Evolutionary conservation across 1,140 invertebrate species (phyloP), one percentile per base, ranked within the genome.

Genomic region (Rhyzopertha dominica): DNA sequence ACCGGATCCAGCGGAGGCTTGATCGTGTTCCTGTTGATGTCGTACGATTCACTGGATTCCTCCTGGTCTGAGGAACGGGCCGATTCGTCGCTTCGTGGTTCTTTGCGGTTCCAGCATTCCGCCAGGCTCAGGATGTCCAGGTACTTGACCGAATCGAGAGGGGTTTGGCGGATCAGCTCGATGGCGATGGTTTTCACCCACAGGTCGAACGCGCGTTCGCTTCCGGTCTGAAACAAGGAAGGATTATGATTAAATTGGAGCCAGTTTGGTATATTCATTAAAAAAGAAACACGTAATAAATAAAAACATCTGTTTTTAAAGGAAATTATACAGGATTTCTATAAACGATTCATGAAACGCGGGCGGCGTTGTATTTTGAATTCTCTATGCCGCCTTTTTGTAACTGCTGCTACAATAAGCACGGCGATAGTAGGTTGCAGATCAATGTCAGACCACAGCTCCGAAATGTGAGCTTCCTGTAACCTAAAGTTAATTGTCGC

Each of bases 141-240:
- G 50, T 71, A 74, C 40, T 68, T 66, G n/a, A 74, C 63, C 1
- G 74, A 70, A 4, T 77, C 74, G n/a, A 81, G 67, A 3, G 78
- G 78, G 3, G 78, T 81, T 53, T 81, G 78, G 1, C 76, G 68
- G 18, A 81, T 73, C 3, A 81, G 64, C 57, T 81, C 77, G 0
- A 77, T 74, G 0, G 77, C 78, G 22, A 81, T 72, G 1, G 75
- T 73, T 45, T 75, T 74, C 12, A 78, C 76, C 78, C 78, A 81
- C 2, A 75, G 68, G 64, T 76, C 76, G 54, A 79, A 81, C 16
- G 73, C 68, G 7, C 68, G 65, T 44, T 79, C 73, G 3, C 65
- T 74, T 38, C 72, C 68, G 5, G 74, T 74, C 78, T 81, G 61
- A 12, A 70, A 66, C 60, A 30, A 56, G 32, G 39, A 48, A 58